Evolutionary conservation across 2,797 vertebrate genomes (phyloP), one percentile per base, ranked within the genome.

Genomic region (Cygnus olor): DNA sequence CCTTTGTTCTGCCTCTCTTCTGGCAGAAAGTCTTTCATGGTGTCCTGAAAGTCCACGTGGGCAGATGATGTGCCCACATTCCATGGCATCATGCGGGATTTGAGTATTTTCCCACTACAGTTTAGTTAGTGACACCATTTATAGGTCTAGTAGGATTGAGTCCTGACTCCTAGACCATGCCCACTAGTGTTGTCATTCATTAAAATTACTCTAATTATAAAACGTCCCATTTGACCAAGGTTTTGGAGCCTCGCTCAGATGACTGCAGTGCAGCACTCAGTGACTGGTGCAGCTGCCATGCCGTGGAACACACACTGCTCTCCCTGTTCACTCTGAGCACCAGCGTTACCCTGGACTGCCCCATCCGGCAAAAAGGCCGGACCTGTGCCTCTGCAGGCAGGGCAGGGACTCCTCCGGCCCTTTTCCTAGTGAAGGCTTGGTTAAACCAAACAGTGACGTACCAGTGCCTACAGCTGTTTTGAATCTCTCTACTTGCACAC

Each of bases 1-100:
- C 30, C 36, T 85, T 88, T 93, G 57, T 83, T 94, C 69, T 92
- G 82, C 38, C 10, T 71, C n/a, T 27, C 24, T 5, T 80, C 78
- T 76, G 85, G 65, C 85, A 94, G 36, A 85, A 83, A 49, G 58
- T 66, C 38, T 45, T 83, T 68, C 57, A 13, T 0, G 0, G 57
- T 65, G 80, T 89, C 58, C 69, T 36, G 44, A 32, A 25, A 0
- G 1, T 56, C 66, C 80, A 34, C 0, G 0, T 51, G 54, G 34
- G 51, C 76, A 61, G 60, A 34, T 63, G 70, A 63, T 84, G 21
- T 86, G 58, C 85, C 88, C 85, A 53, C 69, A 12, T 79, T 91
- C 88, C 86, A 44, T 16, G 57, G 83, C 77, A 86, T 89, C 34
- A 0, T 85, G 42, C 27, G 54, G 58, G 76, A 83, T 89, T 93